phyloP scores from a whole-genome alignment of 2,888 invertebrate species.

The Artemia sinica region DNA sequence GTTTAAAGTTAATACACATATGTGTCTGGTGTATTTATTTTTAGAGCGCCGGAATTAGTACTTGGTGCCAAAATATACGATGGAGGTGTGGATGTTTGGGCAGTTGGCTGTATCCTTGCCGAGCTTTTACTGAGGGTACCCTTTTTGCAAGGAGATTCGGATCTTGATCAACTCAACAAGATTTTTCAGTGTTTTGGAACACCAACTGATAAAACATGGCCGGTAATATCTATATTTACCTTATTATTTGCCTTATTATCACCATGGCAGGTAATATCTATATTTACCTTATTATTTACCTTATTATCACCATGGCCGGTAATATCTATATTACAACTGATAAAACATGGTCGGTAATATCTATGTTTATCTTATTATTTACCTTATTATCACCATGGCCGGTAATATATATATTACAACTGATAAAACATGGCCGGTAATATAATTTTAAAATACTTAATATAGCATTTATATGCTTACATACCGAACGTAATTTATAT shows the following conservation, averaged over 20 bases:
- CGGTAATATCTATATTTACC: constrained; percentile 38
- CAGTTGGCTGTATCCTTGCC: constrained; percentile 91
- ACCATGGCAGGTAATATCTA: too few relatives aligned
- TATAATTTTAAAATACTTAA: constrained; percentile 6
- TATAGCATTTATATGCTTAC: constrained; percentile 15
- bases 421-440: too few relatives aligned
- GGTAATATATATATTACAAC: too few relatives aligned
- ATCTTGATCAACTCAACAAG: constrained; percentile 83
- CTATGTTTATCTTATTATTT: too few relatives aligned
- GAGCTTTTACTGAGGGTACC: constrained; percentile 79
- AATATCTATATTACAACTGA: too few relatives aligned
- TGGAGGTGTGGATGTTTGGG: constrained; percentile 96
- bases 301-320: too few relatives aligned
- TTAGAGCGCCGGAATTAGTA: constrained; percentile 70
- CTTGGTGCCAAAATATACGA: constrained; percentile 91
- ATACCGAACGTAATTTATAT: too few relatives aligned
- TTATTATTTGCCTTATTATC: too few relatives aligned
- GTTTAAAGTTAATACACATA: too few relatives aligned
- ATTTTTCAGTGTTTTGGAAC: constrained; percentile 91
- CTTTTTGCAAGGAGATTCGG: constrained; percentile 88
- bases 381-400: too few relatives aligned
- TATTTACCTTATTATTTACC: too few relatives aligned
- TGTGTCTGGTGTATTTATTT: constrained; percentile 23
- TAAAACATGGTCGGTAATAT: constrained; percentile 67
- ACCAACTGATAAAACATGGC: constrained; percentile 81